Conservation (phyloP, 2,797 vertebrate species). For the Takifugu rubripes region DNA sequence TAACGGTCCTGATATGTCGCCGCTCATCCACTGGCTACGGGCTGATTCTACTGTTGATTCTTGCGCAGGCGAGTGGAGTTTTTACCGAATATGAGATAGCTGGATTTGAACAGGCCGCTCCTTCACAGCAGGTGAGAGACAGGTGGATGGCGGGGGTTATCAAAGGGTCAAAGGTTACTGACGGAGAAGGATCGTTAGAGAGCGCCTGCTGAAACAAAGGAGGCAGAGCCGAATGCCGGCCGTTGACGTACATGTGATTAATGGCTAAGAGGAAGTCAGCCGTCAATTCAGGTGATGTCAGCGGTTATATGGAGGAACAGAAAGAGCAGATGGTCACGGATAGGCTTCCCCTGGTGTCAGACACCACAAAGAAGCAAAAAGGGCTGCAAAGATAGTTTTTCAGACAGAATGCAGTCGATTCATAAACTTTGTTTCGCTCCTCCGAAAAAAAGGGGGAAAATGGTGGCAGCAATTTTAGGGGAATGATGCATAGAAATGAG, state of each 20-base stretch:
- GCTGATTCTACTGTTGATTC: neutral
- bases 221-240: conserved; percentile 43
- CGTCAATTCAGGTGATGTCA: conserved; percentile 70
- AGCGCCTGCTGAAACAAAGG: conserved; percentile 33
- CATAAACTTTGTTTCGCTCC: conserved; percentile 5
- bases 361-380: conserved; percentile 16
- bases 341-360: conserved; percentile 61
- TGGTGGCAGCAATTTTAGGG: too few relatives aligned
- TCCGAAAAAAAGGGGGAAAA: too few relatives aligned
- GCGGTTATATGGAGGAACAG: conserved; percentile 60
- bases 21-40: conserved; percentile 32
- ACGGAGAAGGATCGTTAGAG: conserved; percentile 23
- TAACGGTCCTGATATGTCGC: conserved; percentile 40
- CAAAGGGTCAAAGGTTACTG: conserved; percentile 46
- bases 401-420: neutral
- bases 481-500: too few relatives aligned
- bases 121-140: conserved; percentile 43
- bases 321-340: conserved; percentile 60
- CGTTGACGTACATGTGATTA: conserved; percentile 64
- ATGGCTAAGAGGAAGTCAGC: conserved; percentile 64
- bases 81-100: too few relatives aligned
- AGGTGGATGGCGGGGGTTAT: conserved; percentile 23
- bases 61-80: neutral
- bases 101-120: too few relatives aligned
- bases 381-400: conserved; percentile 25